Percentiles rank a stretch among this genome's conserved stretches.
Evolutionary conservation across 2,113 vertebrate genomes (phyloP).

Genomic region (Illadopsis cleaveri): DNA sequence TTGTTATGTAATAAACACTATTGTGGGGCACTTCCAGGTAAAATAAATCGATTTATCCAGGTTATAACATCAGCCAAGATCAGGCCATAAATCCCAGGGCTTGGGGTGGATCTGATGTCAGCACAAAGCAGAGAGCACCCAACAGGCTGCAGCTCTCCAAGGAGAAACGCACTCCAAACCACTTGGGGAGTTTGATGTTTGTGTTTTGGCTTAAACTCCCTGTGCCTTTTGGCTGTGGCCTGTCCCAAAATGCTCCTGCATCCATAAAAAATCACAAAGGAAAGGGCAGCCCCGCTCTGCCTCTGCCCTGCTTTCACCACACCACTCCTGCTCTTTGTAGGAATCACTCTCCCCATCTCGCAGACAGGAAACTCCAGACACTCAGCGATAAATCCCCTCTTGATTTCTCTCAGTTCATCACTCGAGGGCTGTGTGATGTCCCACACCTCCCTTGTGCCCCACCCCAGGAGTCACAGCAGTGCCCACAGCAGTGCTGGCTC

Average conservation of each 20-base stretch:
- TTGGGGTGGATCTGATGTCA: not conserved
- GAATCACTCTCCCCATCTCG: fast-evolving
- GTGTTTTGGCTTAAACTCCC: not conserved
- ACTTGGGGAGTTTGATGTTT: not conserved
- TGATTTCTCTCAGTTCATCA: fast-evolving
- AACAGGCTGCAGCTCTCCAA: not conserved
- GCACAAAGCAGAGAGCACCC: not conserved
- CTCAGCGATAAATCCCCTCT: fast-evolving
- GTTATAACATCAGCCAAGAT: not conserved
- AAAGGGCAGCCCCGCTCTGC: not conserved
- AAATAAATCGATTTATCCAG: not conserved
- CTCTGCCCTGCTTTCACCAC: not conserved
- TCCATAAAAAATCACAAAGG: not conserved
- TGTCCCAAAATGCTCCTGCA: not conserved
- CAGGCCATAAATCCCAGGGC: not conserved
- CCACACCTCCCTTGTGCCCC: fast-evolving
- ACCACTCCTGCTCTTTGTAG: not conserved
- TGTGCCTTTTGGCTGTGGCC: fast-evolving
- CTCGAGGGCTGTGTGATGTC: not conserved
- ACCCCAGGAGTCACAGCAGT: not conserved
- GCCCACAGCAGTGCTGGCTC: not conserved
- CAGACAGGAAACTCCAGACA: not conserved
- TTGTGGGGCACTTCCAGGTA: not conserved
- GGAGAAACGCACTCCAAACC: not conserved
- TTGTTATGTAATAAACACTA: conserved; percentile 19